These are phyloP conservation scores for Echinometra lucunter DNA, from an alignment of 53 echinoderm and acorn worm genomes.

Conservation along the genomic window DNA sequence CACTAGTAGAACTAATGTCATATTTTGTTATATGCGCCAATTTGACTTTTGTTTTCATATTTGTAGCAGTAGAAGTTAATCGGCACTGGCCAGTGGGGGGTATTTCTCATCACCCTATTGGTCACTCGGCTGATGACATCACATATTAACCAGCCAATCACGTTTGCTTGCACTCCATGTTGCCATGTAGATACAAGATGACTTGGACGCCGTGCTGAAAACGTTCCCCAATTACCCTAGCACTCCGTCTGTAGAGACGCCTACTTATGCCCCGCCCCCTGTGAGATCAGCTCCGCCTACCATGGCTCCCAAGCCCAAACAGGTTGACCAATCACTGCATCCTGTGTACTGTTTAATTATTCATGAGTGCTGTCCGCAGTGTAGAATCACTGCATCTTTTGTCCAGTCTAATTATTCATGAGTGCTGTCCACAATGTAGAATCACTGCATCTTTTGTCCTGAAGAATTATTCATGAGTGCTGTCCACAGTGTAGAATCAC, in stretches of 20 bases:
- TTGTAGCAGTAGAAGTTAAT: background rate
- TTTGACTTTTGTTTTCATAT: background rate
- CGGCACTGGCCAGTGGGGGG: background rate
- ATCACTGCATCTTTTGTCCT: constrained; percentile 51
- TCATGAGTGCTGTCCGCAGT: constrained; percentile 65
- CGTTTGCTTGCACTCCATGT: constrained; percentile 52
- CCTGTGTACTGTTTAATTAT: constrained; percentile 54
- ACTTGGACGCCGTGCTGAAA: constrained; percentile 65
- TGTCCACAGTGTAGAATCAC: background rate
- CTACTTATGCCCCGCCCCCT: constrained; percentile 66
- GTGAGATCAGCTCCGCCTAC: constrained; percentile 33
- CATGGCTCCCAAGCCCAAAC: constrained; percentile 64
- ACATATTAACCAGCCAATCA: constrained; percentile 65
- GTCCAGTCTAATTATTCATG: constrained; percentile 29
- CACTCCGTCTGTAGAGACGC: constrained; percentile 55
- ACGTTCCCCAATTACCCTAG: constrained; percentile 69
- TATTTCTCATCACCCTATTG: background rate
- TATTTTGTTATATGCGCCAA: background rate
- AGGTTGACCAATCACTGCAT: constrained; percentile 69
- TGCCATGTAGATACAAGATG: constrained; percentile 48
- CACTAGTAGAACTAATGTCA: background rate
- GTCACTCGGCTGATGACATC: constrained; percentile 40
- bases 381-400: background rate
- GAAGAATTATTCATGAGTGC: no score
- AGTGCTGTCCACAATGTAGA: background rate